These are phyloP conservation scores for Poeciliopsis turneri DNA, from an alignment of 2,797 vertebrate species.

Conservation along the genomic window DNA sequence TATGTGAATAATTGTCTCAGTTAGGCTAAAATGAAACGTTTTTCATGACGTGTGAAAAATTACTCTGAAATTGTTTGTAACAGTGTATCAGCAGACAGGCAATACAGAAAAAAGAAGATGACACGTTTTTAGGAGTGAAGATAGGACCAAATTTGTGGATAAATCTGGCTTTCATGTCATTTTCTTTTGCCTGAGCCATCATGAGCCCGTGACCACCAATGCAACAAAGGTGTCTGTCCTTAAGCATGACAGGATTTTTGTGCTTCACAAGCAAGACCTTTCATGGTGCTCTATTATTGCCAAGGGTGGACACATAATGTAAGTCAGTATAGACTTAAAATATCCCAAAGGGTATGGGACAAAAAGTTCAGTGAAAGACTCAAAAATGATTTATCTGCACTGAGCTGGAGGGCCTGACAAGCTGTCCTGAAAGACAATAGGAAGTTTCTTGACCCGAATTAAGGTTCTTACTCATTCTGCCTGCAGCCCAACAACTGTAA, in stretches of 20 bases:
- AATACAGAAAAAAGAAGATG: neutral
- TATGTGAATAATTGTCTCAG: constrained; percentile 19
- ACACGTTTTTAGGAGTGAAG: neutral
- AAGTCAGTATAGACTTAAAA: neutral
- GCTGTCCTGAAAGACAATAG: neutral
- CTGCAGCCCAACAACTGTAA: neutral
- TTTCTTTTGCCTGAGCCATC: neutral
- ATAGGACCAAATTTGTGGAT: neutral
- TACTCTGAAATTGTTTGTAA: neutral
- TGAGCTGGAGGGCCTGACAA: neutral
- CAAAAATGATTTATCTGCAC: neutral
- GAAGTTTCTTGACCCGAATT: neutral
- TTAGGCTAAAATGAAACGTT: constrained; percentile 24
- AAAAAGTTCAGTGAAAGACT: neutral
- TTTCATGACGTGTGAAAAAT: constrained; percentile 21
- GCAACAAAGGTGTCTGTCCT: neutral
- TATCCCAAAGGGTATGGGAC: neutral
- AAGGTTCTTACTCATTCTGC: neutral
- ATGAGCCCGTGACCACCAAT: neutral
- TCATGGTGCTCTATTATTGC: neutral
- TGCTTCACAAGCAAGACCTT: neutral
- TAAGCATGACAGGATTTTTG: neutral
- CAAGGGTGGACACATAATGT: neutral
- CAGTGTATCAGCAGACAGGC: constrained; percentile 2
- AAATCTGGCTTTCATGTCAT: neutral